phyloP scores from a whole-genome alignment of 2,888 invertebrate species.

The Eumacrocentrus americanus region DNA sequence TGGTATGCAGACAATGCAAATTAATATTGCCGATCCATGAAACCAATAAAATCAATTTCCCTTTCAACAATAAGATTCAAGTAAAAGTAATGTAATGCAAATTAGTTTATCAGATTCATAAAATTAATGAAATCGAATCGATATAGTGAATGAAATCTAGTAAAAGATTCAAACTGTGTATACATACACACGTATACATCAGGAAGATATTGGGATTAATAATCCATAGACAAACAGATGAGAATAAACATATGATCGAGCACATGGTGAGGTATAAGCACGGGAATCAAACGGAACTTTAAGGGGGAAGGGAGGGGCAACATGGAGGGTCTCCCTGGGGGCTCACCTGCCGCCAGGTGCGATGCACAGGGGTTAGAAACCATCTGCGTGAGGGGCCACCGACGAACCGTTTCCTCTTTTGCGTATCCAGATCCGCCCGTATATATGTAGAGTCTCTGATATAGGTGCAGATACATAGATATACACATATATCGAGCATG shows the following conservation, averaged over 20 bases:
- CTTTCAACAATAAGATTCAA: no score
- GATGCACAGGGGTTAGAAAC: conserved; percentile 37
- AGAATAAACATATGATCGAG: conserved; percentile 25
- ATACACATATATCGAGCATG: conserved; percentile 25
- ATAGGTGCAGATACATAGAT: conserved; percentile 9
- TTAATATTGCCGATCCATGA: neutral
- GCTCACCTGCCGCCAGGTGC: conserved; percentile 57
- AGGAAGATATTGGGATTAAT: neutral
- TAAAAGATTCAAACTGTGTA: no score
- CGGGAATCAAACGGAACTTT: conserved; percentile 6
- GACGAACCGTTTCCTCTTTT: conserved; percentile 47
- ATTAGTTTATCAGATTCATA: no score
- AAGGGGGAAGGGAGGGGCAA: neutral
- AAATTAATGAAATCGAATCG: no score
- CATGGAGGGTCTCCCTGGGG: conserved; percentile 43
- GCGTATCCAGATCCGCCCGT: conserved; percentile 30
- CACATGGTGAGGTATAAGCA: conserved; percentile 16
- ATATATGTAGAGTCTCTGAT: conserved; percentile 12
- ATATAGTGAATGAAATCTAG: neutral
- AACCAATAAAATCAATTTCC: no score
- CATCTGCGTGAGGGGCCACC: conserved; percentile 53
- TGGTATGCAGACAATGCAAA: conserved; percentile 33
- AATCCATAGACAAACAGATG: conserved; percentile 4
- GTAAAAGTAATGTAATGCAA: no score
- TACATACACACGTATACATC: neutral